A percentile compares a stretch with the other conserved stretches of the same genome.
These are phyloP conservation scores for Siderastrea siderea DNA, from an alignment of 92 coral and sea anemone species.

Conservation along the genomic window DNA sequence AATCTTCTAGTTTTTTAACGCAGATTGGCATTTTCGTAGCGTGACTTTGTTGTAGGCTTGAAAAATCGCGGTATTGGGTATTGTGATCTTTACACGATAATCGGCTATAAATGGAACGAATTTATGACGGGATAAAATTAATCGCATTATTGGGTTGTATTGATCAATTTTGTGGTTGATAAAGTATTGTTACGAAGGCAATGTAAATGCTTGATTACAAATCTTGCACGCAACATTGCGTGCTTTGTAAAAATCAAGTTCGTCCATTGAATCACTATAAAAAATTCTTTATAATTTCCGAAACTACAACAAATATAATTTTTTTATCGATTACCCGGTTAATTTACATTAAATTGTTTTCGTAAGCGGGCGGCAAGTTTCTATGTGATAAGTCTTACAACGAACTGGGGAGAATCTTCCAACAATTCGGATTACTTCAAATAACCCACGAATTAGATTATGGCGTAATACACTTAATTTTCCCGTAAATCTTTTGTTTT, in stretches of 20 bases:
- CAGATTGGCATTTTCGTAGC: neutral
- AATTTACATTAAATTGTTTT: too few relatives aligned
- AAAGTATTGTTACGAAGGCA: neutral
- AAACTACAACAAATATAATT: neutral
- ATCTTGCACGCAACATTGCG: constrained; percentile 37
- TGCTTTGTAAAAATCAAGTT: neutral
- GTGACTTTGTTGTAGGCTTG: neutral
- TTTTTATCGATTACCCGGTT: too few relatives aligned
- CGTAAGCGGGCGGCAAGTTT: too few relatives aligned
- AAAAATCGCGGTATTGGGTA: neutral
- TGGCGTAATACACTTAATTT: too few relatives aligned
- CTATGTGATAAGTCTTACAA: too few relatives aligned
- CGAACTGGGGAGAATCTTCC: too few relatives aligned
- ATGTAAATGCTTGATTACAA: neutral
- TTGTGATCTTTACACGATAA: constrained; percentile 5
- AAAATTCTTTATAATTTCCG: neutral
- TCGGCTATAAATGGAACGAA: neutral
- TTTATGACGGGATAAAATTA: constrained; percentile 2
- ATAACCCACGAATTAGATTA: too few relatives aligned
- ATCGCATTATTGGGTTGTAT: constrained; percentile 23
- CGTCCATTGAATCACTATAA: neutral
- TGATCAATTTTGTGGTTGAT: neutral
- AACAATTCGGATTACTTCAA: too few relatives aligned
- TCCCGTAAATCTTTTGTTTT: too few relatives aligned
- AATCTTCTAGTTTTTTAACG: neutral